Percentiles rank a stretch among this genome's conserved stretches.
These are phyloP conservation scores for Pilophorus perplexus DNA, from an alignment of 2,888 invertebrate species.

Conservation along the genomic window DNA sequence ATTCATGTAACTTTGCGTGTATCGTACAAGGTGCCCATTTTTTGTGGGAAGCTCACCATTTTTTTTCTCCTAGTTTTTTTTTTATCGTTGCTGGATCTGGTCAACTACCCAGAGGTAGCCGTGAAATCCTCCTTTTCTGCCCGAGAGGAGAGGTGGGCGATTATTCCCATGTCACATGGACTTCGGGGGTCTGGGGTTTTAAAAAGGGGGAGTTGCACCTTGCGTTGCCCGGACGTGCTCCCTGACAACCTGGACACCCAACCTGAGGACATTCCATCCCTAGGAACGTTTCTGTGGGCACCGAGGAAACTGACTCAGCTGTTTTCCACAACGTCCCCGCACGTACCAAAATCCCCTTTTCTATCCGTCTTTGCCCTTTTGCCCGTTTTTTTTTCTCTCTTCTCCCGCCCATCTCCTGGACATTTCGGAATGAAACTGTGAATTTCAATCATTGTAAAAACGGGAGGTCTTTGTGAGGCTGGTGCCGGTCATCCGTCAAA, in stretches of 20 bases:
- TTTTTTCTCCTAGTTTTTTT: no score
- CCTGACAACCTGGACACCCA: slow-evolving; percentile 26
- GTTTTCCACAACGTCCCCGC: slow-evolving; percentile 27
- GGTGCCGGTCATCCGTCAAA: slow-evolving; percentile 3
- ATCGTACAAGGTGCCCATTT: no score
- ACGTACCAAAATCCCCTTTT: slow-evolving; percentile 21
- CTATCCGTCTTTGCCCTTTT: slow-evolving; percentile 1
- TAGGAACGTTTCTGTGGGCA: slow-evolving; percentile 10
- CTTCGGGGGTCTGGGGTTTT: background rate
- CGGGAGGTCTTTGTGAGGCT: slow-evolving; percentile 18
- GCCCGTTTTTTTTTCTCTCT: background rate
- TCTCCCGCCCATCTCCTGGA: background rate
- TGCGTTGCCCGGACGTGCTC: slow-evolving; percentile 19
- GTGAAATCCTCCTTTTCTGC: slow-evolving; percentile 20
- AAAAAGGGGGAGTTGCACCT: slow-evolving; percentile 21
- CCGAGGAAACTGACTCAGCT: slow-evolving; percentile 27
- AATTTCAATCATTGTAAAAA: slow-evolving; percentile 15
- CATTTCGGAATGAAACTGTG: slow-evolving; percentile 24
- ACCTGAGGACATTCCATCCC: slow-evolving; percentile 23
- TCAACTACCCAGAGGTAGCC: no score
- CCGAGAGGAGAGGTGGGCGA: slow-evolving; percentile 13
- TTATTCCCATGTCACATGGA: slow-evolving; percentile 32
- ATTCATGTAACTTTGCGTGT: no score
- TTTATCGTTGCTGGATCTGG: no score
- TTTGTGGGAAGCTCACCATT: no score